These are phyloP conservation scores for Lagocephalus sceleratus DNA, from an alignment of 2,797 vertebrate species.

Conservation along the genomic window DNA sequence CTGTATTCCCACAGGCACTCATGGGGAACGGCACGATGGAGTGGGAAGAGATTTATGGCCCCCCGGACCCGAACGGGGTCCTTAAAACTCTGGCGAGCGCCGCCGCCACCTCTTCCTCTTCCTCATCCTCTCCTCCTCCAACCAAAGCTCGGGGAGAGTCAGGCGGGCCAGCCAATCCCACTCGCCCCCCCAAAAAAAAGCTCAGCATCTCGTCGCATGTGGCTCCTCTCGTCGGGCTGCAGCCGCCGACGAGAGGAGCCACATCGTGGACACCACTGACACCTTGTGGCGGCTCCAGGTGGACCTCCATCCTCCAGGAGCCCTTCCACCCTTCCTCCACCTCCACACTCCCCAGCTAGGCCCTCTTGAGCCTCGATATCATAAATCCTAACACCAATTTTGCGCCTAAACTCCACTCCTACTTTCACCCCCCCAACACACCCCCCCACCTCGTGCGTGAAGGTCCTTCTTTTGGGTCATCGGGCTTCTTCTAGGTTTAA, in stretches of 20 bases:
- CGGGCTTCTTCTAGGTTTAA: slow-evolving; percentile 42
- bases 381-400: not conserved
- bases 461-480: not conserved
- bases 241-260: slow-evolving; percentile 17
- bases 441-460: not conserved
- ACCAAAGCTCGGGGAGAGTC: slow-evolving; percentile 42
- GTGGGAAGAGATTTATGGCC: slow-evolving; percentile 78
- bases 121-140: slow-evolving; percentile 48
- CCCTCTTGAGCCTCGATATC: not conserved
- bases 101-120: slow-evolving; percentile 53
- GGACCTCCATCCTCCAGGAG: too few species aligned
- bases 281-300: slow-evolving; percentile 71
- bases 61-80: slow-evolving; percentile 67
- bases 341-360: too few species aligned
- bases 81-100: slow-evolving; percentile 75
- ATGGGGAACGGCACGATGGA: slow-evolving; percentile 74
- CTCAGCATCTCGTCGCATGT: slow-evolving; percentile 40
- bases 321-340: too few species aligned
- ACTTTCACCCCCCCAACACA: too few species aligned
- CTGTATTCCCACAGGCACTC: slow-evolving; percentile 80
- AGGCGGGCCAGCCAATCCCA: slow-evolving; percentile 54
- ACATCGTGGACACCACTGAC: slow-evolving; percentile 77
- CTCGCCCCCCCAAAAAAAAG: slow-evolving; percentile 30
- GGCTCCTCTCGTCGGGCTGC: slow-evolving; percentile 21
- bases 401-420: not conserved